A percentile compares a stretch with the other conserved stretches of the same genome.
These are phyloP conservation scores for Pyrrhia umbra DNA, from an alignment of 2,888 invertebrate genomes.

Conservation along the genomic window DNA sequence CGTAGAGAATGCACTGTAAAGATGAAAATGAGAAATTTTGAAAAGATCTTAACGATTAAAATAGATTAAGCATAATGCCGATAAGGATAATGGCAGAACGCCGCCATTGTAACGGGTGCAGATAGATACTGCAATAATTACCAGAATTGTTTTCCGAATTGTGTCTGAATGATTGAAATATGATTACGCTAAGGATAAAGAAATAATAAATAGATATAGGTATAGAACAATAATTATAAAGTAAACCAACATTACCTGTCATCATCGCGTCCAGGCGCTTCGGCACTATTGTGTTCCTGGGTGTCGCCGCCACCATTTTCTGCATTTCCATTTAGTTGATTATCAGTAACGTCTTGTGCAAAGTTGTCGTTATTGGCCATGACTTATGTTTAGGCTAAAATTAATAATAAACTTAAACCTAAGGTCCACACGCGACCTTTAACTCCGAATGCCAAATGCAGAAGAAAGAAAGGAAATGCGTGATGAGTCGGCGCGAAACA, in stretches of 20 bases:
- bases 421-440: constrained; percentile 88
- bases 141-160: constrained; percentile 66
- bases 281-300: constrained; percentile 93
- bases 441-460: constrained; percentile 89
- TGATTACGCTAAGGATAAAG: constrained; percentile 40
- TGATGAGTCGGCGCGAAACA: constrained; percentile 81
- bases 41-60: constrained; percentile 83
- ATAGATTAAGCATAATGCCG: constrained; percentile 80
- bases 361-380: constrained; percentile 95
- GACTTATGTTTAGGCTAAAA: constrained; percentile 90
- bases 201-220: constrained; percentile 33
- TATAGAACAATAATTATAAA: constrained; percentile 37
- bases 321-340: constrained; percentile 91
- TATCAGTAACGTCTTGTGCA: constrained; percentile 94
- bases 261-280: constrained; percentile 94
- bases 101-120: constrained; percentile 85
- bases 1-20: constrained; percentile 81
- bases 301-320: constrained; percentile 93
- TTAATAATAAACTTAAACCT: constrained; percentile 86
- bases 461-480: constrained; percentile 84
- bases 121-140: constrained; percentile 75
- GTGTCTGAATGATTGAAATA: constrained; percentile 46
- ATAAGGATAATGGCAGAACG: constrained; percentile 83
- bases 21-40: constrained; percentile 83
- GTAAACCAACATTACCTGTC: constrained; percentile 91